phyloP scores from a whole-genome alignment of 2,797 vertebrate species.

The Sylvilagus floridanus region DNA sequence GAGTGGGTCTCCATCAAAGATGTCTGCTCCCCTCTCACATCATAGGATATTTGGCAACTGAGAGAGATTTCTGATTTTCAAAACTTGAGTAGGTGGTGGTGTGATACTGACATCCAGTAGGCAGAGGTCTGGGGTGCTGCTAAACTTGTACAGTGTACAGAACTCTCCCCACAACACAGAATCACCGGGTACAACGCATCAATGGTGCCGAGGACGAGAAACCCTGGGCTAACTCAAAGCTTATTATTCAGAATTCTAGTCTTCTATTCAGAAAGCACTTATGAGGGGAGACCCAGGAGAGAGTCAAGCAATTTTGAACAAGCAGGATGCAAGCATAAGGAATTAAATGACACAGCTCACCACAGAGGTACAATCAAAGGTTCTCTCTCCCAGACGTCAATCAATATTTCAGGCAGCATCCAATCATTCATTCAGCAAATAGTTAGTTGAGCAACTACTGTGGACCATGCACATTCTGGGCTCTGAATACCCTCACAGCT shows the following conservation, averaged over 20 bases:
- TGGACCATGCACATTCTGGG: background rate
- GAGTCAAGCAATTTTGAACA: background rate
- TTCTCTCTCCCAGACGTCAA: background rate
- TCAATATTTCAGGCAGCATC: background rate
- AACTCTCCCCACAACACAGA: background rate
- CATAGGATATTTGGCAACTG: background rate
- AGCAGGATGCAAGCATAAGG: background rate
- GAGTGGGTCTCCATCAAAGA: background rate
- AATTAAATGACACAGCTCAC: background rate
- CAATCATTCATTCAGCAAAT: background rate
- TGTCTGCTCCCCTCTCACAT: too few species aligned
- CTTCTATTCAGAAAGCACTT: background rate
- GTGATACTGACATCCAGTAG: background rate
- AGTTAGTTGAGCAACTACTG: background rate
- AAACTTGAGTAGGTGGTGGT: rapidly evolving
- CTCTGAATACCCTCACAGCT: background rate
- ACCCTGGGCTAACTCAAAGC: background rate
- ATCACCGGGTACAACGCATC: background rate
- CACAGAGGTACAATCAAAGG: background rate
- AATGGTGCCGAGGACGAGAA: background rate
- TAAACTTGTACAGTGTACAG: background rate
- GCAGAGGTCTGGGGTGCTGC: background rate
- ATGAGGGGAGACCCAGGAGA: background rate
- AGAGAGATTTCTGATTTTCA: background rate
- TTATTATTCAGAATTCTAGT: background rate